Percentiles rank a stretch among this genome's conserved stretches.
phyloP scores from a whole-genome alignment of 2,113 vertebrate species.

The Eidolon helvum region DNA sequence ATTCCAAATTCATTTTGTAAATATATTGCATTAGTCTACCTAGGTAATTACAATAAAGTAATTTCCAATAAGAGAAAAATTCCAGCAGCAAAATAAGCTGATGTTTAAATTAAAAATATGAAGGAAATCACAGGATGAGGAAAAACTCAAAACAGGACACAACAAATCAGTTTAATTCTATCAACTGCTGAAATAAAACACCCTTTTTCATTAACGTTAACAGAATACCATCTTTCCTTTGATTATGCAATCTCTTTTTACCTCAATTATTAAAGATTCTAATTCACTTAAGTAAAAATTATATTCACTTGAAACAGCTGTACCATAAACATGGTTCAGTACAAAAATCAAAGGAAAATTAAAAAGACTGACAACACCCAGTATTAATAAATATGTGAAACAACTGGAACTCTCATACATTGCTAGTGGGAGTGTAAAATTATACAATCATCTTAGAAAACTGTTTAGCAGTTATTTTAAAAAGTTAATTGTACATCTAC shows the following conservation, averaged over 20 bases:
- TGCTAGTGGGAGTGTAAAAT: background rate
- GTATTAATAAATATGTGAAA: slow-evolving; percentile 9
- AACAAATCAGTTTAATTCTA: slow-evolving; percentile 35
- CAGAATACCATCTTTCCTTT: background rate
- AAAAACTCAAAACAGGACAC: background rate
- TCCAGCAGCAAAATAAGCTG: background rate
- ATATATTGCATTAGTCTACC: background rate
- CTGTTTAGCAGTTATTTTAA: background rate
- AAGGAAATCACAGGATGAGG: background rate
- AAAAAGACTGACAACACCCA: background rate
- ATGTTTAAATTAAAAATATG: background rate
- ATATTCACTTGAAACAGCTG: slow-evolving; percentile 46
- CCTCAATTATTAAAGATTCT: background rate
- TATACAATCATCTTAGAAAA: background rate
- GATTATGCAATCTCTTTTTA: background rate
- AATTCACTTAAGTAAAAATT: background rate
- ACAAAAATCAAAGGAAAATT: slow-evolving; percentile 42
- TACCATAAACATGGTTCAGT: background rate
- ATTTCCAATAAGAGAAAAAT: slow-evolving; percentile 31
- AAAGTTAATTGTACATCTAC: slow-evolving; percentile 13
- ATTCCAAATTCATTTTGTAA: slow-evolving; percentile 38
- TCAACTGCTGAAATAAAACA: slow-evolving; percentile 1
- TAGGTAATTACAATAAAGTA: slow-evolving; percentile 6
- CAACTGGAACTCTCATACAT: background rate
- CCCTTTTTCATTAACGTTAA: background rate